phyloP scores from a whole-genome alignment of 2,888 invertebrate species.

The Ophion slaviceki region DNA sequence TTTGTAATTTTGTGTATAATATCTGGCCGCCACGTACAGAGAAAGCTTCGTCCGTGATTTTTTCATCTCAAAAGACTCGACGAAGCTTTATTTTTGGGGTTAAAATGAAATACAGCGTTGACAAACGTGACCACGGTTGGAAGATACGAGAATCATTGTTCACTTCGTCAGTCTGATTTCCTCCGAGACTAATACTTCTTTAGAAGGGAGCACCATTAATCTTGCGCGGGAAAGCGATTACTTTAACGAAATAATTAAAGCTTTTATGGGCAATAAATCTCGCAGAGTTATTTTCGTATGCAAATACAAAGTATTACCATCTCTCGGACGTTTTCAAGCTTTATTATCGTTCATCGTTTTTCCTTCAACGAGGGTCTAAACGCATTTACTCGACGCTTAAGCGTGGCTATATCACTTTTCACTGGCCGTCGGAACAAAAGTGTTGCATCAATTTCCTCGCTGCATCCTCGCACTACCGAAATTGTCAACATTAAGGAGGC shows the following conservation, averaged over 20 bases:
- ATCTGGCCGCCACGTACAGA: too few species aligned
- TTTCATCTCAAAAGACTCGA: not conserved
- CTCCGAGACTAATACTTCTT: conserved; percentile 11
- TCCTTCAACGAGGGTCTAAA: not conserved
- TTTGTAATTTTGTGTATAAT: too few species aligned
- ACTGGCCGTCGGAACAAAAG: not conserved
- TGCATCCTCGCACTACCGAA: not conserved
- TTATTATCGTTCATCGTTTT: not conserved
- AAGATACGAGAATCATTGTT: conserved; percentile 10
- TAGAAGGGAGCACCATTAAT: not conserved
- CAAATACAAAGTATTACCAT: not conserved
- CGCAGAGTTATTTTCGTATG: not conserved
- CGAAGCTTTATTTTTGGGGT: not conserved
- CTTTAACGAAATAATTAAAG: conserved; percentile 30
- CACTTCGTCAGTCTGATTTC: conserved; percentile 19
- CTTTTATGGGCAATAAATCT: conserved; percentile 27
- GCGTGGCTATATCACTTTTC: not conserved
- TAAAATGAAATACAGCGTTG: not conserved
- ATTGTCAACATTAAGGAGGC: not conserved
- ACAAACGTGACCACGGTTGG: not conserved
- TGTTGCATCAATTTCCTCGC: not conserved
- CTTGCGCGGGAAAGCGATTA: conserved; percentile 15
- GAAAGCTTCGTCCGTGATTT: too few species aligned
- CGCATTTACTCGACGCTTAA: not conserved
- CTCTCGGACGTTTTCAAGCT: not conserved